Conservation (phyloP, 2,888 invertebrate genomes). For the Masnerella sp. region DNA sequence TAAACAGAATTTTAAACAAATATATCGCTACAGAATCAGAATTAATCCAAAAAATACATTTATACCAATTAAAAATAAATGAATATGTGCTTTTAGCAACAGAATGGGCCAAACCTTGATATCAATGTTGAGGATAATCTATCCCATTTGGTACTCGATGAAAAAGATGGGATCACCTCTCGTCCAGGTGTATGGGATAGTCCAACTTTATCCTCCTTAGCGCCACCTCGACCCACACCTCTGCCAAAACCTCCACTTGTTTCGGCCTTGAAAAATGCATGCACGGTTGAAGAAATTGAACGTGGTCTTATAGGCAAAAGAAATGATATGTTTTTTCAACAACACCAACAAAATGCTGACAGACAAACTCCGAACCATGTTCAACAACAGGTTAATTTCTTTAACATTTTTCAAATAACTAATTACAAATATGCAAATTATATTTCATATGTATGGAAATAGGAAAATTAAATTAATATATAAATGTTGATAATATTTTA, state of each 20-base stretch:
- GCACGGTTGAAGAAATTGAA: slow-evolving; percentile 87
- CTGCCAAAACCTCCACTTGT: slow-evolving; percentile 62
- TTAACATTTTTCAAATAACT: too few species aligned
- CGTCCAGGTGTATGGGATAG: slow-evolving; percentile 79
- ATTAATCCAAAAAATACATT: too few species aligned
- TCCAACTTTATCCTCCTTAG: slow-evolving; percentile 70
- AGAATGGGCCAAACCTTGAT: slow-evolving; percentile 65
- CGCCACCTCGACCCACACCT: slow-evolving; percentile 57
- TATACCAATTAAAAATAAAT: too few species aligned
- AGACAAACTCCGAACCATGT: slow-evolving; percentile 66
- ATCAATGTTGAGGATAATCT: slow-evolving; percentile 79
- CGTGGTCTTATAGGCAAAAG: slow-evolving; percentile 81
- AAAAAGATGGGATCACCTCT: slow-evolving; percentile 78
- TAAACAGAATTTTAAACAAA: too few species aligned
- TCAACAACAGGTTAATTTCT: slow-evolving; percentile 62
- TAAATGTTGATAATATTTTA: slow-evolving; percentile 3
- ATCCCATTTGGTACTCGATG: slow-evolving; percentile 81
- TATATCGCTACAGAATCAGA: too few species aligned
- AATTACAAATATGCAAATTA: too few species aligned
- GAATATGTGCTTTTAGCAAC: slow-evolving; percentile 16
- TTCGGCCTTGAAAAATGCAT: slow-evolving; percentile 80
- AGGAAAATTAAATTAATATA: background rate
- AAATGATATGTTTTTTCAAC: slow-evolving; percentile 55
- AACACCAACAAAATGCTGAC: slow-evolving; percentile 63
- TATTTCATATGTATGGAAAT: too few species aligned